Evolutionary conservation across 2,113 vertebrate genomes (phyloP).

Genomic region (Rhodinocichla rosea): DNA sequence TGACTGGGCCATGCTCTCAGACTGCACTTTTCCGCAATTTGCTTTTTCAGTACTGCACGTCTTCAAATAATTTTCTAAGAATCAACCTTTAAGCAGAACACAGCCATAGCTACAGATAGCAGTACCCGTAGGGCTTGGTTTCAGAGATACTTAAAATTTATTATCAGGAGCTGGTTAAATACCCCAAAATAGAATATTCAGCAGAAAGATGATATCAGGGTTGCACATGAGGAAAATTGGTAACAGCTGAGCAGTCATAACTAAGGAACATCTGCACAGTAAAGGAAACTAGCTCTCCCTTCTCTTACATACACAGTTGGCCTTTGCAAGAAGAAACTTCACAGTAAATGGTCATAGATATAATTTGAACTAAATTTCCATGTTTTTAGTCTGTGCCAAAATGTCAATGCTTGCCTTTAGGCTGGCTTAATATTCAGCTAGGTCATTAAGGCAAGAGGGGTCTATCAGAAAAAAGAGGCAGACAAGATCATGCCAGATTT

Average conservation of each 20-base stretch:
- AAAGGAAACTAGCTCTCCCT: neutral
- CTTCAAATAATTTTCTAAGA: neutral
- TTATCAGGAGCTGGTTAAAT: neutral
- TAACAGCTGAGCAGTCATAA: neutral
- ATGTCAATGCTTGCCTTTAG: slow-evolving; percentile 56
- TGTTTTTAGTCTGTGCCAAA: slow-evolving; percentile 23
- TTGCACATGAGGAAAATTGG: neutral
- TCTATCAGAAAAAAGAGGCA: neutral
- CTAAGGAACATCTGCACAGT: neutral
- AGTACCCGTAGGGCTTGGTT: neutral
- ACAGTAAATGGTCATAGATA: neutral
- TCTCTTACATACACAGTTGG: neutral
- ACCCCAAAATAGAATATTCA: neutral
- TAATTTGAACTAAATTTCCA: slow-evolving; percentile 1
- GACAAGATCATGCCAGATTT: slow-evolving; percentile 28
- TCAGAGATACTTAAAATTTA: neutral
- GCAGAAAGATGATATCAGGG: neutral
- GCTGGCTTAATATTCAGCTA: slow-evolving; percentile 27
- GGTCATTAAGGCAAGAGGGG: slow-evolving; percentile 36
- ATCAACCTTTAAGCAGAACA: neutral
- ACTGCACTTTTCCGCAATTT: neutral
- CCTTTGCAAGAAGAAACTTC: neutral
- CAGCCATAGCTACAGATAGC: neutral
- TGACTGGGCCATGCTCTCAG: neutral
- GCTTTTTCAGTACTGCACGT: neutral